Evolutionary conservation across 2,888 invertebrate genomes (phyloP).

Genomic region (Carterocephalus palaemon): DNA sequence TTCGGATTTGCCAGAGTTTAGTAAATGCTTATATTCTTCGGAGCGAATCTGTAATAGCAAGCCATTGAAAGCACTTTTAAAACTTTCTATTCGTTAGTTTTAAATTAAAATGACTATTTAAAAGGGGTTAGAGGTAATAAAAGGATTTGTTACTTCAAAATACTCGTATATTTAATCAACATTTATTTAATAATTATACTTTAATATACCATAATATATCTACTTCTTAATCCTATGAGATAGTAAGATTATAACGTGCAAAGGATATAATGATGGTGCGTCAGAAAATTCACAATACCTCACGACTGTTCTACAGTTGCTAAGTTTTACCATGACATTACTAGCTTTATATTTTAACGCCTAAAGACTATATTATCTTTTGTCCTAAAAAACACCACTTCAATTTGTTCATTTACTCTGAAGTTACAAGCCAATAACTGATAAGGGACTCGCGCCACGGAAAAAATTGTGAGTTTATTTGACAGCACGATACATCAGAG

Average conservation of each 20-base stretch:
- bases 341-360: conserved; percentile 10
- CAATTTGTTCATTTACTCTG: conserved; percentile 58
- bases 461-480: conserved; percentile 55
- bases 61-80: conserved; percentile 16
- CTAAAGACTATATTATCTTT: conserved; percentile 50
- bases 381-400: conserved; percentile 60
- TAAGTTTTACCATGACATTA: not conserved
- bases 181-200: conserved; percentile 14
- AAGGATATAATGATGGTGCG: conserved; percentile 20
- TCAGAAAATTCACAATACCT: conserved; percentile 29
- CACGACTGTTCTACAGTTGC: not conserved
- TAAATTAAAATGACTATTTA: conserved; percentile 20
- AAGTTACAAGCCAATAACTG: conserved; percentile 50
- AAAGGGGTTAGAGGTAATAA: conserved; percentile 12
- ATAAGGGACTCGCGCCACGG: conserved; percentile 49
- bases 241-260: conserved; percentile 37
- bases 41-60: conserved; percentile 68
- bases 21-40: conserved; percentile 74
- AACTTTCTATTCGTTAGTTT: not conserved
- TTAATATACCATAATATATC: not conserved
- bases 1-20: conserved; percentile 41
- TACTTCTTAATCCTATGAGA: not conserved
- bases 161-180: conserved; percentile 23
- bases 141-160: conserved; percentile 17
- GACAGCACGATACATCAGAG: conserved; percentile 61